Conservation (phyloP, 92 coral and sea anemone genomes). For the Porites rus region DNA sequence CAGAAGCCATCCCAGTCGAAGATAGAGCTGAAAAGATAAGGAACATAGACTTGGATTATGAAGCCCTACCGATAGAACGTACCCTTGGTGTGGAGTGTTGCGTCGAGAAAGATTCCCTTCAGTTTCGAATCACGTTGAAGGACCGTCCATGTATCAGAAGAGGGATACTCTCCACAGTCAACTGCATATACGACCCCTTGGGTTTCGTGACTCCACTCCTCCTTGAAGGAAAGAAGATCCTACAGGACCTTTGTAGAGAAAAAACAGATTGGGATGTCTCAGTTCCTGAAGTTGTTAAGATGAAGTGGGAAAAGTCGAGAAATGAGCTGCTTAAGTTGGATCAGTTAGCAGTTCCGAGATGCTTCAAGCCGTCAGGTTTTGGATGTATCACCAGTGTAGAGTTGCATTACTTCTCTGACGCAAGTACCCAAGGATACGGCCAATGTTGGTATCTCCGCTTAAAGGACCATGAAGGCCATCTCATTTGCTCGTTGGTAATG, state of each 20-base stretch:
- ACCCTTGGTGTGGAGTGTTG: neutral
- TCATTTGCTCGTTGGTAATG: conserved; percentile 13
- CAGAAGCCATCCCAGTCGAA: conserved; percentile 4
- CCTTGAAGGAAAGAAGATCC: neutral
- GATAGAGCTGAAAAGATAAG: conserved; percentile 10
- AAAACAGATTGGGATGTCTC: too few species aligned
- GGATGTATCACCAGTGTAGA: too few species aligned
- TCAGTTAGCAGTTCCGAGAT: too few species aligned
- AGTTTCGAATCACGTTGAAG: neutral
- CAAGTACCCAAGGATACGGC: too few species aligned
- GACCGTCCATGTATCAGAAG: neutral
- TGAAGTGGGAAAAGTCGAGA: too few species aligned
- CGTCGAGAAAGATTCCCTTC: neutral
- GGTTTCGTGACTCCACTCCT: conserved; percentile 9
- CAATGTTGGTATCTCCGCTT: too few species aligned
- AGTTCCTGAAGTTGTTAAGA: too few species aligned
- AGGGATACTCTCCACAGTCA: too few species aligned
- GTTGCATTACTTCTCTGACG: too few species aligned
- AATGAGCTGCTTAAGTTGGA: too few species aligned
- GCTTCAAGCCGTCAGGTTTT: too few species aligned
- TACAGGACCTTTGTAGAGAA: too few species aligned
- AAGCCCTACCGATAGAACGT: neutral
- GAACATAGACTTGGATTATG: neutral
- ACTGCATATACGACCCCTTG: neutral
- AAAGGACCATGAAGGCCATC: neutral